Conservation (phyloP, 1,140 invertebrate species). For the Heliconius hewitsoni region DNA sequence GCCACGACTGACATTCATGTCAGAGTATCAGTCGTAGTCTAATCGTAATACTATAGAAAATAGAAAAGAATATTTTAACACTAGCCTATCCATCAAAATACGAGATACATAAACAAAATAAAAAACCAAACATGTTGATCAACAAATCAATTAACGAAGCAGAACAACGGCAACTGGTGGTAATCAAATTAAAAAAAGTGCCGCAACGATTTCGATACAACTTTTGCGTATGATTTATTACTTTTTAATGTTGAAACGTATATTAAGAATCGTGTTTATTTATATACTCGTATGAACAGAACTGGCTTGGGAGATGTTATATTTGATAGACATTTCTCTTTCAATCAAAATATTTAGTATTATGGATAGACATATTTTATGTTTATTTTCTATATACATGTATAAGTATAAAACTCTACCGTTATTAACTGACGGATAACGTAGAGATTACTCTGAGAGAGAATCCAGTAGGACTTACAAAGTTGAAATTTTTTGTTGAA, state of each 20-base stretch:
- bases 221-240: slow-evolving; percentile 44
- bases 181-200: slow-evolving; percentile 43
- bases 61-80: too few species aligned
- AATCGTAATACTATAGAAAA: too few species aligned
- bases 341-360: neutral
- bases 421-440: too few species aligned
- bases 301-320: neutral
- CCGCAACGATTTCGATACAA: slow-evolving; percentile 37
- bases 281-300: neutral
- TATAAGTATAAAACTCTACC: too few species aligned
- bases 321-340: neutral
- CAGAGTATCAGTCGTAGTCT: too few species aligned
- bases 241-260: slow-evolving; percentile 2
- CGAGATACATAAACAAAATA: neutral
- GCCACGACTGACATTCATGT: too few species aligned
- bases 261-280: neutral
- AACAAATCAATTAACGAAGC: slow-evolving; percentile 31
- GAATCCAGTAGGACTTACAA: too few species aligned
- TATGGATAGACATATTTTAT: neutral
- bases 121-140: neutral
- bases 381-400: too few species aligned
- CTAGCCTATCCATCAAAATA: too few species aligned
- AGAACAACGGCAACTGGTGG: slow-evolving; percentile 34
- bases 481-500: too few species aligned
- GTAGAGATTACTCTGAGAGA: too few species aligned